Evolutionary conservation across 2,888 invertebrate genomes (phyloP).

Genomic region (Lydus trimaculatus): DNA sequence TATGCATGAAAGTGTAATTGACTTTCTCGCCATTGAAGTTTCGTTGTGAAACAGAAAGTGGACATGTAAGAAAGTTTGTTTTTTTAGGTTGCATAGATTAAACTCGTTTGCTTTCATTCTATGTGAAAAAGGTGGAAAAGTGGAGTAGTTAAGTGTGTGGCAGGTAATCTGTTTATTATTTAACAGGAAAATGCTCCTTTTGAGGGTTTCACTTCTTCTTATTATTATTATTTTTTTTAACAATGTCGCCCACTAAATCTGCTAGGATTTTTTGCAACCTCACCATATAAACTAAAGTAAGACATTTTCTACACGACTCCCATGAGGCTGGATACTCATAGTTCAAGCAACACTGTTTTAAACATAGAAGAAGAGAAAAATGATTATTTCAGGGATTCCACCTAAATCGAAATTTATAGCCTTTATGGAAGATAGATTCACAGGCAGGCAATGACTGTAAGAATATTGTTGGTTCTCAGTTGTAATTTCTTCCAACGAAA

Average conservation of each 20-base stretch:
- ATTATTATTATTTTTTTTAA: too few species aligned
- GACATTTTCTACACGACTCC: not conserved
- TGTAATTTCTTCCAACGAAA: too few species aligned
- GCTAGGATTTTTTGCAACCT: not conserved
- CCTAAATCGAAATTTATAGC: not conserved
- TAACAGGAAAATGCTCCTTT: too few species aligned
- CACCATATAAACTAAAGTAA: not conserved
- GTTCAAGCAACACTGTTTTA: not conserved
- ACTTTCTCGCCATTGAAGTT: constrained; percentile 25
- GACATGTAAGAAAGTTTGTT: constrained; percentile 19
- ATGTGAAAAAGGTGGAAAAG: not conserved
- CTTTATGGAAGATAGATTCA: not conserved
- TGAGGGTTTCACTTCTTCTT: too few species aligned
- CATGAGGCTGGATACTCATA: not conserved
- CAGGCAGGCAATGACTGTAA: too few species aligned
- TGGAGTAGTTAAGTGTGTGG: not conserved
- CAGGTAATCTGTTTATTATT: not conserved
- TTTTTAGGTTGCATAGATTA: constrained; percentile 19
- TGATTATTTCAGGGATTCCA: not conserved
- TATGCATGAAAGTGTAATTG: constrained; percentile 27
- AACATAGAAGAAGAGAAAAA: not conserved
- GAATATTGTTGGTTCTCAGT: too few species aligned
- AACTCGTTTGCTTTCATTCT: constrained; percentile 16
- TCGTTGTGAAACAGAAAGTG: constrained; percentile 31
- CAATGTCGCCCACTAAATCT: too few species aligned